These are phyloP conservation scores for Luehdorfia chinensis DNA, from an alignment of 1,140 invertebrate species.

Conservation along the genomic window DNA sequence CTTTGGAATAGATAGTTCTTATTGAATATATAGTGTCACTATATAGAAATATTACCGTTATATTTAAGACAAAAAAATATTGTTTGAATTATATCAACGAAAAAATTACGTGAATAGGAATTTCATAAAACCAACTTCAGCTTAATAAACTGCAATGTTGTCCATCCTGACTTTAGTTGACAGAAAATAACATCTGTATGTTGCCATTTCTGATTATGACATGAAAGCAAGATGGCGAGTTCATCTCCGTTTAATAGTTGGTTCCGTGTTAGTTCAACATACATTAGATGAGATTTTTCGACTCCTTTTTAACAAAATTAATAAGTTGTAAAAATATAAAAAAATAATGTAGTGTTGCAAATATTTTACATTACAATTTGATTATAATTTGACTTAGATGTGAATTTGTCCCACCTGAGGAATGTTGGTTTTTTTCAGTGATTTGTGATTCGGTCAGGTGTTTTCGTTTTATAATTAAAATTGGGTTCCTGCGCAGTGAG, in stretches of 20 bases:
- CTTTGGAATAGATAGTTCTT: no score
- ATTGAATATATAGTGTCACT: no score
- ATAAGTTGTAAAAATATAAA: constrained; percentile 38
- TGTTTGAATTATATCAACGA: no score
- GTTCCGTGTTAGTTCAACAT: constrained; percentile 62
- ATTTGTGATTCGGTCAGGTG: constrained; percentile 78
- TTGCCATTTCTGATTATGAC: constrained; percentile 57
- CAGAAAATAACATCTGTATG: constrained; percentile 35
- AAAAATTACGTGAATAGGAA: neutral
- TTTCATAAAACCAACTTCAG: constrained; percentile 23
- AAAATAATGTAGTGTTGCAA: constrained; percentile 46
- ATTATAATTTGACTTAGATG: constrained; percentile 43
- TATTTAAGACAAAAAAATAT: no score
- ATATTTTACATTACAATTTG: constrained; percentile 38
- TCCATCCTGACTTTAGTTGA: constrained; percentile 32
- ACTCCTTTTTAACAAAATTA: constrained; percentile 56
- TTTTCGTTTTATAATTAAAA: constrained; percentile 75
- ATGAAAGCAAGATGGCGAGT: constrained; percentile 76
- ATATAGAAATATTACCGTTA: no score
- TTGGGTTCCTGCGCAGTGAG: constrained; percentile 76
- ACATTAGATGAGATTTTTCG: constrained; percentile 62
- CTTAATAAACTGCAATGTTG: constrained; percentile 33
- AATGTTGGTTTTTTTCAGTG: constrained; percentile 77
- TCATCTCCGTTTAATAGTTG: constrained; percentile 73
- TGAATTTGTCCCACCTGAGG: constrained; percentile 76